These are phyloP conservation scores for Furcula furcula DNA, from an alignment of 2,888 invertebrate species.

Conservation along the genomic window DNA sequence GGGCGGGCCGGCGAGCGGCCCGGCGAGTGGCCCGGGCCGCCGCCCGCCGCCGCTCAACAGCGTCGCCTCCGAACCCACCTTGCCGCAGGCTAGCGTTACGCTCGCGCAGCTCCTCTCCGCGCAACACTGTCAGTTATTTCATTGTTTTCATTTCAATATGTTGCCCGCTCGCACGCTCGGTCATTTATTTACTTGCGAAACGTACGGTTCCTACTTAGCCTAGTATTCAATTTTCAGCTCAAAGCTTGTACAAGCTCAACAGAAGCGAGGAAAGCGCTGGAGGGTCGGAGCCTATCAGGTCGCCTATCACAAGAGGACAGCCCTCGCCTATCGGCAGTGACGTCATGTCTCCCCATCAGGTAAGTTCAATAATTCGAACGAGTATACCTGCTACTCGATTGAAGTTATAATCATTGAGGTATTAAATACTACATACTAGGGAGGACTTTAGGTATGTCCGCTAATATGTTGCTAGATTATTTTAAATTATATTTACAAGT, in stretches of 20 bases:
- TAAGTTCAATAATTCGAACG: too few species aligned
- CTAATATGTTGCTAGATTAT: too few species aligned
- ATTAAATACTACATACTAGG: too few species aligned
- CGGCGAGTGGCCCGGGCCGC: constrained; percentile 63
- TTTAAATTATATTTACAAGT: too few species aligned
- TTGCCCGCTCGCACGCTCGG: constrained; percentile 7
- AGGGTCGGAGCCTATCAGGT: constrained; percentile 57
- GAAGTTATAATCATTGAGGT: too few species aligned
- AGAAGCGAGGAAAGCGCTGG: constrained; percentile 62
- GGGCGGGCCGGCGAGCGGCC: constrained; percentile 43
- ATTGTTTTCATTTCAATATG: constrained; percentile 17
- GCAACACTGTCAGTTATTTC: constrained; percentile 80
- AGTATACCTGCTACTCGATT: too few species aligned
- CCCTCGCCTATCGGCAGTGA: constrained; percentile 71
- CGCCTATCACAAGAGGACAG: constrained; percentile 65
- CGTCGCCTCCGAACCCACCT: constrained; percentile 89
- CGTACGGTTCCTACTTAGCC: background rate
- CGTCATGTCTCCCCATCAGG: constrained; percentile 75
- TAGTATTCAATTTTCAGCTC: constrained; percentile 48
- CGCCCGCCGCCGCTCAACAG: constrained; percentile 84
- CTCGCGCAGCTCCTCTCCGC: constrained; percentile 91
- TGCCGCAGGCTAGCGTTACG: constrained; percentile 87
- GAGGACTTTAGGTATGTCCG: too few species aligned
- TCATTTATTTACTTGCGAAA: background rate
- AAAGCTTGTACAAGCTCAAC: constrained; percentile 76